Percentiles rank a stretch among this genome's conserved stretches.
Evolutionary conservation across 2,113 vertebrate species (phyloP).

Genomic region (Paedocypris sp.): DNA sequence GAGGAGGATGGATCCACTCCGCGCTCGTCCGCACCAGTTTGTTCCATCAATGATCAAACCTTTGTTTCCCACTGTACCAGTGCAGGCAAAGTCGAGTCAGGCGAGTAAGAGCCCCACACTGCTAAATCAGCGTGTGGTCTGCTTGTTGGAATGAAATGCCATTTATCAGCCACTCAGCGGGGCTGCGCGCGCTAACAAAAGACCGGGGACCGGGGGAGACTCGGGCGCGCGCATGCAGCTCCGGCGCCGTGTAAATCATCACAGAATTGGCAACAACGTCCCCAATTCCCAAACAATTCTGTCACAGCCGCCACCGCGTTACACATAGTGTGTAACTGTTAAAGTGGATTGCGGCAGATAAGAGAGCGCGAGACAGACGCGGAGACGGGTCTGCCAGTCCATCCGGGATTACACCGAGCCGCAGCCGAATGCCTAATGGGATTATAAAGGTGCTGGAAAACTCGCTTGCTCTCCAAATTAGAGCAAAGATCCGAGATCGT

Average conservation of each 20-base stretch:
- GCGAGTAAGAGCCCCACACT: neutral
- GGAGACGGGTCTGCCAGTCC: conserved; percentile 33
- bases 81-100: conserved; percentile 5
- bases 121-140: conserved; percentile 23
- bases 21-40: too few relatives aligned
- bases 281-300: conserved; percentile 6
- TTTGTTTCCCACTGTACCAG: conserved; percentile 15
- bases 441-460: conserved; percentile 44
- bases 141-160: conserved; percentile 26
- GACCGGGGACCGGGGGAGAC: conserved; percentile 3
- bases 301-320: neutral
- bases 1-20: too few relatives aligned
- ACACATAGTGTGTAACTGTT: conserved; percentile 7
- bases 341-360: conserved; percentile 25
- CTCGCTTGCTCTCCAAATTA: neutral
- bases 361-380: conserved; percentile 26
- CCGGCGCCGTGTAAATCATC: conserved; percentile 18
- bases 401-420: conserved; percentile 47
- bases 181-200: conserved; percentile 36
- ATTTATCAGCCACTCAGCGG: conserved; percentile 28
- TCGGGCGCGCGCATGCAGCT: neutral
- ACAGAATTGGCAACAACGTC: conserved; percentile 16
- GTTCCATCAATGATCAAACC: conserved; percentile 5
- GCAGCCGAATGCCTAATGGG: conserved; percentile 46
- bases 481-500: neutral